Conservation (phyloP, 2,888 invertebrate species). For the Phrixothrix hirtus region DNA sequence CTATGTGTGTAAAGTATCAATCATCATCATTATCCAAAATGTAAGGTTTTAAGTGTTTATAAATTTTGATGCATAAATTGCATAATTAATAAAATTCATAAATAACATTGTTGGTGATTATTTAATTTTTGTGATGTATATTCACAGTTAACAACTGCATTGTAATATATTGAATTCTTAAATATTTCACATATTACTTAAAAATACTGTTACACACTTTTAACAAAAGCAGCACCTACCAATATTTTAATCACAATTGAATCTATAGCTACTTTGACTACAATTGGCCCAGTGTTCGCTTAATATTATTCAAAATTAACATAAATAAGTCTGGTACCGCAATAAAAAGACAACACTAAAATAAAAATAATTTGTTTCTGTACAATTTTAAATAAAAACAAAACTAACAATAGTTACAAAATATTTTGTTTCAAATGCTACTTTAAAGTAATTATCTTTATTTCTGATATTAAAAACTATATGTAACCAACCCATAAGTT, state of each 20-base stretch:
- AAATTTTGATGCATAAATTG: neutral
- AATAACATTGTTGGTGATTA: slow-evolving; percentile 5
- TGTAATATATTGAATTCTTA: slow-evolving; percentile 9
- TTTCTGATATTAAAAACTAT: too few species aligned
- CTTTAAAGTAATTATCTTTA: too few species aligned
- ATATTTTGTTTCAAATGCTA: too few species aligned
- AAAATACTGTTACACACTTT: slow-evolving; percentile 24
- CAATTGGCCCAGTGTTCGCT: slow-evolving; percentile 12
- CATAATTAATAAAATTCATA: slow-evolving; percentile 2
- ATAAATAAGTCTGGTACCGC: too few species aligned
- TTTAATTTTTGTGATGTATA: slow-evolving; percentile 12
- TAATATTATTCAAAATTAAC: too few species aligned
- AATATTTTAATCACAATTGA: slow-evolving; percentile 18
- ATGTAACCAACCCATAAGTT: too few species aligned
- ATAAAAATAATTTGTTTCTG: too few species aligned
- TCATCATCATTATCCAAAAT: too few species aligned
- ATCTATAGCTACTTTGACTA: slow-evolving; percentile 4
- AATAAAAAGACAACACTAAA: too few species aligned
- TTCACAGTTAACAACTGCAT: slow-evolving; percentile 18
- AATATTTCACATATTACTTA: slow-evolving; percentile 18
- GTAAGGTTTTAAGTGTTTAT: neutral
- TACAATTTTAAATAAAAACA: too few species aligned
- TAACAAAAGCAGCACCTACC: slow-evolving; percentile 20
- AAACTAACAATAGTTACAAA: too few species aligned
- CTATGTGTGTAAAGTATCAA: too few species aligned